Evolutionary conservation across 1,140 invertebrate species (phyloP), one percentile per base, ranked within the genome.

Genomic region (Drosophila ananassae): DNA sequence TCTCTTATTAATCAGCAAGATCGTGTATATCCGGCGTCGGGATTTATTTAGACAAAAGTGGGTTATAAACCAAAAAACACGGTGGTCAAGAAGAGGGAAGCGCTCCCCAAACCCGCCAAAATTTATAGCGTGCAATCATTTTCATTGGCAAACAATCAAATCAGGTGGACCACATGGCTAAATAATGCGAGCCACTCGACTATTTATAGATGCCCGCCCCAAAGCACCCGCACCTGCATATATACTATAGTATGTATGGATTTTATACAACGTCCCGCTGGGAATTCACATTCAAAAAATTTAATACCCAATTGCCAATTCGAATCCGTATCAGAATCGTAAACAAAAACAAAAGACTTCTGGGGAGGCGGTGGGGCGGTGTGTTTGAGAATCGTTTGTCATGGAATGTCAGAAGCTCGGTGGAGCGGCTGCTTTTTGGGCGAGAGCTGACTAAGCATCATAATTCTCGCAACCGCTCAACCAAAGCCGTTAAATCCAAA

Each of bases 401-500:
- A 81, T 82, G 50, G 51, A 2, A 17, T 39, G 61, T 58, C 28
- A 52, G 52, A 56, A 17, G 1, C 10, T 37, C 34, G 12, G 34
- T 37, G 34, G 34, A 37, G 17, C 50, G 25, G 47, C 22, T 44
- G 5, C 22, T 47, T 22, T 50, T 55, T 30, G 47, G 22, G 39
- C 34, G 12, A 37, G 41, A 13, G 80, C 82, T 85, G 81, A 85
- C 77, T 85, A 85, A 85, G 77, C 81, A 66, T 73, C 77, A 77
- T 80, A 80, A 80, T 66, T 82, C 79, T 74, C 64, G 32, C 4
- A 12, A 2, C 52, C 67, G 79, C 60, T 67, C 63, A 53, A 47
- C 63, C 48, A 66, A 55, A 73, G 79, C 76, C 79, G 80, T 76
- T 80, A 84, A 85, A 84, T 73, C 82, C 81, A 89, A 89, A 87